Conservation (phyloP, 2,113 vertebrate genomes). For the Oncorhynchus mykiss region DNA sequence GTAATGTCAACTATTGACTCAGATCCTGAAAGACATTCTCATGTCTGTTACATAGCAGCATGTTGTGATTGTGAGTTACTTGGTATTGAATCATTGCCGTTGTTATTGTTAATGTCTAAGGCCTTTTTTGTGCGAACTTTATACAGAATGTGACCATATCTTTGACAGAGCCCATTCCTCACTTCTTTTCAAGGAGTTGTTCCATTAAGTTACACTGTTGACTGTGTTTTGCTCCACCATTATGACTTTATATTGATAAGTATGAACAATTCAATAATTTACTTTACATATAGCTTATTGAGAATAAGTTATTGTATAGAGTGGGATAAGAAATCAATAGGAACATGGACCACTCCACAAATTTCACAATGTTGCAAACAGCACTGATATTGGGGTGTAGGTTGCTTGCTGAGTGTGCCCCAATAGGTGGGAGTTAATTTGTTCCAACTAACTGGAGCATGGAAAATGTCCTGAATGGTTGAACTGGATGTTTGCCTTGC, state of each 20-base stretch:
- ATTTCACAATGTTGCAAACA: constrained; percentile 4
- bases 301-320: neutral
- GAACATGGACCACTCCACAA: neutral
- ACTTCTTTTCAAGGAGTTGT: neutral
- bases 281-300: neutral
- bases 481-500: constrained; percentile 24
- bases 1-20: no score
- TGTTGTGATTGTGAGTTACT: no score
- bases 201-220: neutral
- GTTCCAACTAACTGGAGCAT: constrained; percentile 38
- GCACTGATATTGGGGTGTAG: constrained; percentile 28
- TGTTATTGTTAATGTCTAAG: no score
- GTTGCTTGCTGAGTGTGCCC: constrained; percentile 20
- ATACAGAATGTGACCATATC: no score
- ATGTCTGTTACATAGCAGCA: no score
- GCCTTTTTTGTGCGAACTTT: no score
- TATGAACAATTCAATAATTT: neutral
- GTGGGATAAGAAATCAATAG: neutral
- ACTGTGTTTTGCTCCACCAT: neutral
- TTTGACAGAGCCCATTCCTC: neutral
- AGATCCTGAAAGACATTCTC: no score
- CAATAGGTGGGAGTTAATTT: constrained; percentile 14
- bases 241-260: neutral
- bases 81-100: no score
- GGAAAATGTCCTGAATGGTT: constrained; percentile 42